Conservation (phyloP, 2,888 invertebrate genomes). For the Tachina fera region DNA sequence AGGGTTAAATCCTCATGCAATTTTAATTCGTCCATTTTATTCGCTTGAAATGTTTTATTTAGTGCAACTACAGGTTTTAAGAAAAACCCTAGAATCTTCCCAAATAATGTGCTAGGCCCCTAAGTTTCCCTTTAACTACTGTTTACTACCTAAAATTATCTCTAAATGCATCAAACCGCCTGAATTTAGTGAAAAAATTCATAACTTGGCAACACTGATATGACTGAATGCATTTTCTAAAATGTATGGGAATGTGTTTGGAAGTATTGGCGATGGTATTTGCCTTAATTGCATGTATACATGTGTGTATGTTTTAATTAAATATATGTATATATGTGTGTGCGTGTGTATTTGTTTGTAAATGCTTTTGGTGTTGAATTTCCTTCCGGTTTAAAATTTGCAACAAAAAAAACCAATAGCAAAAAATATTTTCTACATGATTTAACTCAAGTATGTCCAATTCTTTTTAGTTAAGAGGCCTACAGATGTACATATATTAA, state of each 20-base stretch:
- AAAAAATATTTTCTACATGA: slow-evolving; percentile 55
- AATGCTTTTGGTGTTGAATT: slow-evolving; percentile 54
- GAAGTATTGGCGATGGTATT: neutral
- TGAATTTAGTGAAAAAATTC: no score
- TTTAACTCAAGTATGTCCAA: slow-evolving; percentile 51
- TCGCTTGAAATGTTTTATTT: no score
- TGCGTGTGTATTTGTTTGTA: slow-evolving; percentile 3
- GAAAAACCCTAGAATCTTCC: no score
- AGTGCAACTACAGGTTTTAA: no score
- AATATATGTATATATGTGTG: neutral
- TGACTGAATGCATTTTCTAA: slow-evolving; percentile 40
- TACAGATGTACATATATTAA: neutral
- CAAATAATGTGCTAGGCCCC: no score
- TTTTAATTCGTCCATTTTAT: no score
- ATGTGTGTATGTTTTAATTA: neutral
- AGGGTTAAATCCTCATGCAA: no score
- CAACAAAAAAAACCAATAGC: neutral
- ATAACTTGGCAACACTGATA: neutral
- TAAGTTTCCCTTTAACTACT: no score
- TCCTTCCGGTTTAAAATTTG: slow-evolving; percentile 67
- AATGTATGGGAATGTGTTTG: neutral
- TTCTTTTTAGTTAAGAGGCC: slow-evolving; percentile 10
- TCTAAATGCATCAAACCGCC: no score
- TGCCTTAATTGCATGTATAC: neutral
- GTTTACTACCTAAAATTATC: no score